Evolutionary conservation across 2,888 invertebrate species (phyloP).

Genomic region (Drosophila aldrichi): DNA sequence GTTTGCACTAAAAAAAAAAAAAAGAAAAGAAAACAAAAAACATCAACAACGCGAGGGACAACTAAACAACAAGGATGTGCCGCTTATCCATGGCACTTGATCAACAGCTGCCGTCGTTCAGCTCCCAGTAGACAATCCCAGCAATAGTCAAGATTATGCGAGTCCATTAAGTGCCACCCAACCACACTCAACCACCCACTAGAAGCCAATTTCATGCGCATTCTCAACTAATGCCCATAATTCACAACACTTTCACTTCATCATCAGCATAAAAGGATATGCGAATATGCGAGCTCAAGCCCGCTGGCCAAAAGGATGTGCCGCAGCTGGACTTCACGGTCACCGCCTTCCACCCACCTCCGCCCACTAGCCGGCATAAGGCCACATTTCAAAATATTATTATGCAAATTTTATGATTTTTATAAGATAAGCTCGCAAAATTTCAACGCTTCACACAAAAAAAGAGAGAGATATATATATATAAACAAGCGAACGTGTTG

Average conservation of each 20-base stretch:
- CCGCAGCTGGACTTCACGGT: constrained; percentile 51
- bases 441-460: constrained; percentile 60
- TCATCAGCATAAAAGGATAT: constrained; percentile 58
- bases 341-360: neutral
- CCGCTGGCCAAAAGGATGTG: constrained; percentile 45
- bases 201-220: constrained; percentile 43
- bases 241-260: constrained; percentile 80
- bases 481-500: constrained; percentile 44
- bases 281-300: constrained; percentile 38
- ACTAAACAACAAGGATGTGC: constrained; percentile 40
- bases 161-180: constrained; percentile 27
- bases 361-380: constrained; percentile 29
- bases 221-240: constrained; percentile 65
- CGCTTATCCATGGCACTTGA: constrained; percentile 75
- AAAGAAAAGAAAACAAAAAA: constrained; percentile 7
- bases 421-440: constrained; percentile 79
- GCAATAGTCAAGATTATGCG: constrained; percentile 32
- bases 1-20: constrained; percentile 49
- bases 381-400: constrained; percentile 77
- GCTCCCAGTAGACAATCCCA: constrained; percentile 64
- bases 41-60: constrained; percentile 11
- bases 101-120: constrained; percentile 64
- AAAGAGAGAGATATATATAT: neutral
- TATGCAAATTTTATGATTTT: constrained; percentile 82
- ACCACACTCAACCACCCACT: neutral